Percentiles rank a stretch among this genome's conserved stretches.
Conservation (phyloP, 37 sponge, comb jelly and placozoan genomes). For the Beroe ovata region DNA sequence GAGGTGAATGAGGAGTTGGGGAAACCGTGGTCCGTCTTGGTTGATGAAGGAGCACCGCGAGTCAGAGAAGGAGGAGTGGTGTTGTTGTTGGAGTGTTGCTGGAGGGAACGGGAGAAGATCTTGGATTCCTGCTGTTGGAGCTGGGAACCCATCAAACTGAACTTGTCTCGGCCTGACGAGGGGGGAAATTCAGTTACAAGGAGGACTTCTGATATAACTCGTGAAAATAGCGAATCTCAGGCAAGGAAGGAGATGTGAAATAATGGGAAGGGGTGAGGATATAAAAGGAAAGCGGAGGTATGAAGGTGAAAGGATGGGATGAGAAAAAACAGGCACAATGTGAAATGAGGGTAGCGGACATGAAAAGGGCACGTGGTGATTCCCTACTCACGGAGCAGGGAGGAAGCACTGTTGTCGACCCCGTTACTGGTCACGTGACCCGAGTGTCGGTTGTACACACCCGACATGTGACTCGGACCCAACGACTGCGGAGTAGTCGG, state of each 20-base stretch:
- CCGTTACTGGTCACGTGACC: not conserved
- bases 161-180: conserved; percentile 31
- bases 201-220: too few relatives aligned
- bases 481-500: too few relatives aligned
- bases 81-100: not conserved
- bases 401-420: not conserved
- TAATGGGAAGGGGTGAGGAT: too few relatives aligned
- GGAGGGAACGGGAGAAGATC: conserved; percentile 46
- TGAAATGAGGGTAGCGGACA: too few relatives aligned
- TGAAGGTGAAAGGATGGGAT: not conserved
- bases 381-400: conserved; percentile 49
- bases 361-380: too few relatives aligned
- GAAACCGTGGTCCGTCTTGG: not conserved
- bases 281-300: too few relatives aligned
- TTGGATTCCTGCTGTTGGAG: conserved; percentile 63
- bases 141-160: conserved; percentile 27
- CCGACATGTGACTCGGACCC: conserved; percentile 9
- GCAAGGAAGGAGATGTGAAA: too few relatives aligned
- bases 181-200: too few relatives aligned
- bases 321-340: too few relatives aligned
- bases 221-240: too few relatives aligned
- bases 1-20: not conserved
- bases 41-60: conserved; percentile 66
- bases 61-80: not conserved
- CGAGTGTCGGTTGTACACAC: conserved; percentile 31